Conservation (phyloP, 2,888 invertebrate species). For the Synanthedon myopaeformis region DNA sequence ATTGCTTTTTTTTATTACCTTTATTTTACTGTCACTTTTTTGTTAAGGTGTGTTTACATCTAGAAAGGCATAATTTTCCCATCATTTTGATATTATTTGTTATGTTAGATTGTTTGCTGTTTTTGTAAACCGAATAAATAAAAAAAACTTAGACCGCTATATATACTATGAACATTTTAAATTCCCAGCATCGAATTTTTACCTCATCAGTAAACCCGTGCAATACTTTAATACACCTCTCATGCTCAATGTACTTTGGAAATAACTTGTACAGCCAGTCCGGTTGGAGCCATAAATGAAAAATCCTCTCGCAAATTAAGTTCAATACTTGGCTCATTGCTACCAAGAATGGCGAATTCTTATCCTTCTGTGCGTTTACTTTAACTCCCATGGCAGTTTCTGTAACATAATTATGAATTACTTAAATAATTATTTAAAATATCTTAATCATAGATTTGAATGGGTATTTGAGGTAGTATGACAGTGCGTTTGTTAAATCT, state of each 20-base stretch:
- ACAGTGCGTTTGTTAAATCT: too few species aligned
- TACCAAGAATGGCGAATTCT: constrained; percentile 35
- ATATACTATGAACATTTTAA: too few species aligned
- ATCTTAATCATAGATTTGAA: too few species aligned
- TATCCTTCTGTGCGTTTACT: constrained; percentile 42
- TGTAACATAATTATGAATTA: constrained; percentile 13
- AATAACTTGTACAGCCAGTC: constrained; percentile 69
- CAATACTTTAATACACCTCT: constrained; percentile 59
- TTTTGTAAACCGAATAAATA: too few species aligned
- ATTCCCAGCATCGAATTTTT: neutral
- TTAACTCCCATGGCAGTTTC: constrained; percentile 55
- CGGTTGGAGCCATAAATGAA: constrained; percentile 57
- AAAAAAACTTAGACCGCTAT: too few species aligned
- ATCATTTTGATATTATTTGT: too few species aligned
- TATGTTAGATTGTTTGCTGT: too few species aligned
- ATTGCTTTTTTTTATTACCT: too few species aligned
- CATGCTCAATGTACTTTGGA: constrained; percentile 60
- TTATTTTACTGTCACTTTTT: too few species aligned
- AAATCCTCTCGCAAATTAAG: constrained; percentile 43
- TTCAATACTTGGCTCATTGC: constrained; percentile 32
- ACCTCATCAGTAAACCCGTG: constrained; percentile 71
- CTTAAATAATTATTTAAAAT: neutral
- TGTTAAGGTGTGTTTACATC: too few species aligned
- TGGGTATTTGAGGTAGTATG: too few species aligned
- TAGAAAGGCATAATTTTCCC: too few species aligned